phyloP scores from a whole-genome alignment of 2,797 vertebrate species.

The Poeciliopsis infans region DNA sequence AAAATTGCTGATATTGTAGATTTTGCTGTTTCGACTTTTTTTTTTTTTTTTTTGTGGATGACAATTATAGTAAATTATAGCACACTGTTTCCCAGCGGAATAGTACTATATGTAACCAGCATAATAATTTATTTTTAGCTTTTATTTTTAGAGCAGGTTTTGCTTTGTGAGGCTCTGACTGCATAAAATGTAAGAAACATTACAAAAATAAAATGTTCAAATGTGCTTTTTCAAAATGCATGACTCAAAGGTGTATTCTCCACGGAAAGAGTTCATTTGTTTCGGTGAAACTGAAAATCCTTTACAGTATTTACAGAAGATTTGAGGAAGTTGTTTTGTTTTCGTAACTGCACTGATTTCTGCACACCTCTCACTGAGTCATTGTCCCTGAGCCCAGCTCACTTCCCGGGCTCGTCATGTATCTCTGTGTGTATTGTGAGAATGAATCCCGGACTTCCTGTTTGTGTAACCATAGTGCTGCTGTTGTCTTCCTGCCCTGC shows the following conservation, averaged over 20 bases:
- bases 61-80: neutral
- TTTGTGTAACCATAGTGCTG: constrained; percentile 58
- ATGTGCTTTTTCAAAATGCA: neutral
- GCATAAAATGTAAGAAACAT: neutral
- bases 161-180: neutral
- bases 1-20: neutral
- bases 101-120: neutral
- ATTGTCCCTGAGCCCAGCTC: neutral
- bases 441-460: constrained; percentile 70
- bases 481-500: constrained; percentile 46
- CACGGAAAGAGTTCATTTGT: neutral
- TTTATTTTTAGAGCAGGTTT: neutral
- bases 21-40: neutral
- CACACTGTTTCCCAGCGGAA: neutral
- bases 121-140: neutral
- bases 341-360: neutral
- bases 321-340: neutral
- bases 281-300: neutral
- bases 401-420: neutral
- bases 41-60: neutral
- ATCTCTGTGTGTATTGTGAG: constrained; percentile 36
- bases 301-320: neutral
- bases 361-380: neutral
- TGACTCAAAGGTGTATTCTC: neutral
- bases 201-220: neutral